These are phyloP conservation scores for Drosophila meridionalis DNA, from an alignment of 2,888 invertebrate species.

Conservation along the genomic window DNA sequence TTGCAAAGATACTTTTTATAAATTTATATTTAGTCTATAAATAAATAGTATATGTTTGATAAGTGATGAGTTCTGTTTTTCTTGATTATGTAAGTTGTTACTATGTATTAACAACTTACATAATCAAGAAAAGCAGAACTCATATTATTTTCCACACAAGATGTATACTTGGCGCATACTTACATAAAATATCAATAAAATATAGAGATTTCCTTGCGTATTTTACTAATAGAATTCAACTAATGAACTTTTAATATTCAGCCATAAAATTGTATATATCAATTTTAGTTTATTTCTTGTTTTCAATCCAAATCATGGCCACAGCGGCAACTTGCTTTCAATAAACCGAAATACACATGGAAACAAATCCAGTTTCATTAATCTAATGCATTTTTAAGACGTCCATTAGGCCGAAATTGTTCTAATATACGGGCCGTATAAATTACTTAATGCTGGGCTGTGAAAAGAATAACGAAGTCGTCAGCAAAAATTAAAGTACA, in stretches of 20 bases:
- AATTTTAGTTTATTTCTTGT: slow-evolving; percentile 4
- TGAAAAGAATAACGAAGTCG: slow-evolving; percentile 34
- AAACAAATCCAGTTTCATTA: slow-evolving; percentile 65
- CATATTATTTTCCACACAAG: too few relatives aligned
- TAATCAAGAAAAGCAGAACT: too few relatives aligned
- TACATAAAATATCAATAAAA: neutral
- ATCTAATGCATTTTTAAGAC: slow-evolving; percentile 64
- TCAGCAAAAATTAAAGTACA: slow-evolving; percentile 64
- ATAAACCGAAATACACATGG: slow-evolving; percentile 1
- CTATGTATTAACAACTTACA: too few relatives aligned
- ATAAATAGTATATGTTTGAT: too few relatives aligned
- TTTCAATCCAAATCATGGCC: slow-evolving; percentile 13
- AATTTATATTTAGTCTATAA: too few relatives aligned
- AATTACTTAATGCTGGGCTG: slow-evolving; percentile 59
- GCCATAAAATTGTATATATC: neutral
- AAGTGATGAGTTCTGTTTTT: too few relatives aligned
- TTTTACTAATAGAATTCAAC: neutral
- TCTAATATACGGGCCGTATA: slow-evolving; percentile 59
- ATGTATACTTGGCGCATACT: neutral
- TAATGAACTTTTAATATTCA: slow-evolving; percentile 1
- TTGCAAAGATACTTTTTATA: too few relatives aligned
- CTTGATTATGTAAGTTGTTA: too few relatives aligned
- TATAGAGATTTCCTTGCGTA: neutral
- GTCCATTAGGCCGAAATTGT: slow-evolving; percentile 55
- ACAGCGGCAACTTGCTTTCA: neutral